Base-by-base conservation (phyloP, 2,797 vertebrate species). In the Myripristis murdjan region DNA sequence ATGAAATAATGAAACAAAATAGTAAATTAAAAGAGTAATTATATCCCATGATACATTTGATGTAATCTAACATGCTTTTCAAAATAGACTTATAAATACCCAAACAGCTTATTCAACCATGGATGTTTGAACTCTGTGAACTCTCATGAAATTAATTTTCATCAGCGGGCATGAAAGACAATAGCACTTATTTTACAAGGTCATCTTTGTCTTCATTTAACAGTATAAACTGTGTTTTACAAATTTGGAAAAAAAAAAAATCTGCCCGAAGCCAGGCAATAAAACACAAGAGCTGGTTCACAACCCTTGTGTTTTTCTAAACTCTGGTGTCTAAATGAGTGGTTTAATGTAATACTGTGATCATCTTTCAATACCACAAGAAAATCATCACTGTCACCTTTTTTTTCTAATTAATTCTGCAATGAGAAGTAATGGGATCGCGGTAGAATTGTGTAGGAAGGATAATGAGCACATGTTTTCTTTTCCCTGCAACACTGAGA, bases 391-490 rank as follows among this genome's bases (percentile, higher is more conserved):
- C 46, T 33, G 14, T 56, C 51, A 64, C 14, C 16, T 61, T 66
- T 52, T 48, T 44, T 39, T 54, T 28, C 41, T 58, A 70, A 61
- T 63, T 70, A 83, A 58, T 33, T 63, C 41, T 35, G 68, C 35
- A 51, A 61, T 52, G 60, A 70, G 70, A 41, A 72, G 70, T 84
- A 82, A 83, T 66, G 49, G 73, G 35, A 43, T 63, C 68, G 47
- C 75, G 60, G 60, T 24, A 63, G 64, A 83, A 77, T 69, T 78
- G 78, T 81, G 81, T 77, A 69, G 76, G 79, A 85, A 61, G 72
- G 53, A 75, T 83, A 75, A 87, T 83, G 70, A 90, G 81, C 79
- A 79, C 59, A 84, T 75, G 57, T 47, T 73, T 69, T 60, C 39
- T 35, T 56, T 52, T 46, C 70, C 64, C 64, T 75, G 69, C 71